These are phyloP conservation scores for Oikopleura dioica DNA, from an alignment of 23 tunicate species.

Conservation along the genomic window DNA sequence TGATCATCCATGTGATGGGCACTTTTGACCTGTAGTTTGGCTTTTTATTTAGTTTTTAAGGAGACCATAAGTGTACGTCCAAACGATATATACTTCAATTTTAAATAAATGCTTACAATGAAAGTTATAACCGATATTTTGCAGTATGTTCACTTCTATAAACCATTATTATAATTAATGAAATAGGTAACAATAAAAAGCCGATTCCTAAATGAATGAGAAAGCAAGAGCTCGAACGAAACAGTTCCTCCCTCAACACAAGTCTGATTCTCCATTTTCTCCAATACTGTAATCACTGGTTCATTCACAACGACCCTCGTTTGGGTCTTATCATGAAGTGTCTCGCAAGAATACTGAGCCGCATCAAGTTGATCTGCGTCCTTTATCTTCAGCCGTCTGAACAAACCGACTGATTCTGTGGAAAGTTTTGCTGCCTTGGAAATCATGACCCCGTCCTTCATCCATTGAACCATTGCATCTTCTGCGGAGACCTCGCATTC, in stretches of 20 bases:
- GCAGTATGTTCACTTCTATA: too few relatives aligned
- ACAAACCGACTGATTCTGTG: not conserved
- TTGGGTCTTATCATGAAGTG: not conserved
- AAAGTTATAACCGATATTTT: too few relatives aligned
- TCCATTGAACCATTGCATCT: not conserved
- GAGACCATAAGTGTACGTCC: too few relatives aligned
- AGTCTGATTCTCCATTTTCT: not conserved
- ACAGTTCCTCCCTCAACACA: conserved; percentile 7
- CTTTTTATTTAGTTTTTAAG: too few relatives aligned
- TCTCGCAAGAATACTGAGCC: not conserved
- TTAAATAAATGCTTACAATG: too few relatives aligned
- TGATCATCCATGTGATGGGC: not conserved
- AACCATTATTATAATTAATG: too few relatives aligned
- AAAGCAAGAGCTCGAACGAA: not conserved
- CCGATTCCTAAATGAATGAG: not conserved
- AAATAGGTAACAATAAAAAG: too few relatives aligned
- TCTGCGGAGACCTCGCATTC: conserved; percentile 1
- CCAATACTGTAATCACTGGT: not conserved
- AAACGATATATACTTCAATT: too few relatives aligned
- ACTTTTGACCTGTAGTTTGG: not conserved
- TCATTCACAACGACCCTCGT: not conserved
- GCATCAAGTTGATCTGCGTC: not conserved
- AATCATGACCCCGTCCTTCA: not conserved
- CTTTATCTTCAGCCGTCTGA: not conserved
- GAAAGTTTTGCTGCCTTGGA: not conserved